Evolutionary conservation across 1,140 invertebrate genomes (phyloP), one percentile per base, ranked within the genome.

Genomic region (Spodoptera litura): DNA sequence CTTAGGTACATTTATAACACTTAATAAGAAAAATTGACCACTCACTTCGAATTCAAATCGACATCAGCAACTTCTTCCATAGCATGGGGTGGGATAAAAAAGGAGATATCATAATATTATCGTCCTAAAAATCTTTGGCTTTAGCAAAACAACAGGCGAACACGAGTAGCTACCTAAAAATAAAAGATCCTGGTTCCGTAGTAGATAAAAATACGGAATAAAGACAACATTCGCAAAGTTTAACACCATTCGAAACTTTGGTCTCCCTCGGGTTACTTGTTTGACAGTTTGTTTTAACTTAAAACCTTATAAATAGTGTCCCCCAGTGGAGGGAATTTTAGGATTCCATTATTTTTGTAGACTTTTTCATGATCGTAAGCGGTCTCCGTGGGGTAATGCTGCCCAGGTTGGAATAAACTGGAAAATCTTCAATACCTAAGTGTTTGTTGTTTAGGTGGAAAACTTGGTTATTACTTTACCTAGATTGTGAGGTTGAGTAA

Each of bases 271-370:
- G 83, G 89, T 71, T 85, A 81, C 81, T 88, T 85, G 82, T 90
- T 89, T 89, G 89, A 90, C 89, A 90, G 88, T 90, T 90, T 80
- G 83, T 84, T 89, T 87, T 85, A 88, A 89, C 81, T 87, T 87
- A 84, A 84, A 87, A 88, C 83, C 87, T 87, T 88, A 88, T 88
- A 89, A 91, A 91, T 89, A 91, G 87, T 88, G 85, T 70, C 86
- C 88, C 61, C 85, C 84, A 25, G 59, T 31, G 84, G 85, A 83
- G 70, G 61, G 73, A 87, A 86, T 88, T 87, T 86, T 82, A 78
- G 81, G 80, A 85, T 88, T 90, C 85, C 85, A 62, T 79, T 79
- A 74, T 79, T 79, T 64, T 72, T 51, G 53, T 80, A 86, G 74
- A 86, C 85, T 89, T 89, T 90, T 87, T 90, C 87, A 85, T 82